Base-by-base conservation (phyloP, 2,113 vertebrate genomes). In the Clarias batrachus region DNA sequence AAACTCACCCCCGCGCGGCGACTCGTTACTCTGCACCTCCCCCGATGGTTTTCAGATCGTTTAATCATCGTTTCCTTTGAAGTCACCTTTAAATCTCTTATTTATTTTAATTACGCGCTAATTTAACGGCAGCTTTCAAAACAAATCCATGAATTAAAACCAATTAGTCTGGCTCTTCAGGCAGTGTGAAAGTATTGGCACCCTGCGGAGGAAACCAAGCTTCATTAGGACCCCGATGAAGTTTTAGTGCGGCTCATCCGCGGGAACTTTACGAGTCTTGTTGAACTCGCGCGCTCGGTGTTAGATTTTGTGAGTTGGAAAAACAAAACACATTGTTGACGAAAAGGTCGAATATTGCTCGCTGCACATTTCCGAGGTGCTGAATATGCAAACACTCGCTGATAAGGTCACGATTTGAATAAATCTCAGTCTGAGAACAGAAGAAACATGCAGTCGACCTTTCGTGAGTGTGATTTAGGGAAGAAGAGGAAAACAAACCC, bases 361-460 rank as follows among this genome's bases (percentile, higher is more conserved):
- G 85, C 89, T 89, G 88, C 88, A 81, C 63, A 41, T 92, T 90
- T 86, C 57, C 85, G 86, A 81, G 9, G 56, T 85, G 5, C 56
- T n/a, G 88, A 91, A 91, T 91, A 91, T 93, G 89, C 87, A 91
- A 92, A 93, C 87, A 76, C 52, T 77, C 87, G 86, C 90, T 94
- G 94, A 94, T 94, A 94, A 94, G 94, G 94, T 94, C 92, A 91
- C 80, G 83, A 93, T 95, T 93, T 94, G 92, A 94, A 94, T 94
- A 93, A 91, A 87, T 86, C 89, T 82, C 87, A 91, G 90, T 90
- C 89, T 77, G 83, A 89, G 33, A 87, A n/a, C 76, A 33, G 8
- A 66, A 60, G 56, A 85, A 37, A 82, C 33, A 33, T 70, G 12
- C 33, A 5, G 23, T 62, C 92, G 92, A 92, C 93, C 90, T 93